Percentiles rank a stretch among this genome's conserved stretches.
phyloP scores from a whole-genome alignment of 2,797 vertebrate species.

The Ctenosaura bakeri region DNA sequence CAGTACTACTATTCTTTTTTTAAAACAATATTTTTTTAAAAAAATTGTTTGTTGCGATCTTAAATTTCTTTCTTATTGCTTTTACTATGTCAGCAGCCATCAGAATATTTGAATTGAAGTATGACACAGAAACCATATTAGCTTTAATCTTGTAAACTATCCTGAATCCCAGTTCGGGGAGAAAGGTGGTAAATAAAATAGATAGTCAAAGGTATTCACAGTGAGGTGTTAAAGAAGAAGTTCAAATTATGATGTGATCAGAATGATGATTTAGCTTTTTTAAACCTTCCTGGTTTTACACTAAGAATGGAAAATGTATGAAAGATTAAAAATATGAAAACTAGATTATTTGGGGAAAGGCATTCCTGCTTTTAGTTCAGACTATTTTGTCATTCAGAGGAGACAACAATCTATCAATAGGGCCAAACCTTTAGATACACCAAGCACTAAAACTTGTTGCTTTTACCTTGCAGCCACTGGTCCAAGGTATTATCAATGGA shows the following conservation, averaged over 20 bases:
- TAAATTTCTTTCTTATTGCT: background rate
- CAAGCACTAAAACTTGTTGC: background rate
- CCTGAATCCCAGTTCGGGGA: no score
- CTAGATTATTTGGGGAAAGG: background rate
- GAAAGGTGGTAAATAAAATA: background rate
- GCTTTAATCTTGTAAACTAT: no score
- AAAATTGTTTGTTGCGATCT: background rate
- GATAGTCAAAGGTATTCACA: background rate
- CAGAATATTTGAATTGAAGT: background rate
- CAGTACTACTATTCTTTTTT: background rate
- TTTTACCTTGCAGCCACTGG: conserved; percentile 90
- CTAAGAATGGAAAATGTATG: background rate
- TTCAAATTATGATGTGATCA: background rate
- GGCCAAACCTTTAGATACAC: fast-evolving
- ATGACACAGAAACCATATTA: background rate
- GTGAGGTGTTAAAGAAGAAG: background rate
- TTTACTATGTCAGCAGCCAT: background rate
- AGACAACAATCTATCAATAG: background rate
- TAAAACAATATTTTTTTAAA: background rate
- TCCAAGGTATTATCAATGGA: conserved; percentile 90
- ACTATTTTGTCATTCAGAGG: background rate
- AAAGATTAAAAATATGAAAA: background rate
- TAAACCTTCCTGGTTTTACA: no score
- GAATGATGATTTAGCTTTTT: background rate
- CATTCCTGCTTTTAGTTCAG: background rate